Base-by-base conservation (phyloP, 2,888 invertebrate species). In the Diarsia brunnea region DNA sequence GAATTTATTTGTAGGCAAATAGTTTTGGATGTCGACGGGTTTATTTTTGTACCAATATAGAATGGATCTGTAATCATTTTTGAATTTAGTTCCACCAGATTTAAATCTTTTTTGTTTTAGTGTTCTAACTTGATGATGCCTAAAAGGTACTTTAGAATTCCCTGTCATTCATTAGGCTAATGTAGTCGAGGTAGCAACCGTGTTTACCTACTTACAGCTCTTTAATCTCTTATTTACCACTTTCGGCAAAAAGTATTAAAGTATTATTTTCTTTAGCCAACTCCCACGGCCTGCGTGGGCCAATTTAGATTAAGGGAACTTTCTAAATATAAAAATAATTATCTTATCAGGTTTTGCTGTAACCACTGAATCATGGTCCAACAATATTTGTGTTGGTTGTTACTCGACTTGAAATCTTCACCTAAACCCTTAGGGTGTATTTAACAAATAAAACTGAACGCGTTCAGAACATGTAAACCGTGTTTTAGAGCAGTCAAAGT, bases 1-100 rank as follows among this genome's bases (percentile, higher is more conserved):
- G 45, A 78, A 73, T 67, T 70, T 70, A 64, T 78, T 78, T 24
- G n/a, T 68, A 67, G 66, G 58, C 53, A 53, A 68, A 75, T 49
- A 66, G 64, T 77, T 81, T 69, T 77, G 21, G 51, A 19, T 65
- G 38, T 8, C 27, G 31, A 27, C 27, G 80, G 31, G 47, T 60
- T 55, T 79, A 79, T 64, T 79, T 66, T 76, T 51, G 65, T 69
- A 60, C 16, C 51, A 51, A 60, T 53, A 47, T 24, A 51, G n/a
- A 51, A 19, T 60, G 45, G 77, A 43, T 38, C 10, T 65, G 38
- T 14, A 49, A 64, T 49, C 47, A 45, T 49, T 69, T 45, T 43
- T 63, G 53, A 66, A 53, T 53, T 14, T 53, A 47, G 14, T 1
- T 31, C 51, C 38, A 19, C 5, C 12, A 21, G 21, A 79, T 58